Evolutionary conservation across 2,797 vertebrate genomes (phyloP).

Genomic region (Hemitrygon akajei): DNA sequence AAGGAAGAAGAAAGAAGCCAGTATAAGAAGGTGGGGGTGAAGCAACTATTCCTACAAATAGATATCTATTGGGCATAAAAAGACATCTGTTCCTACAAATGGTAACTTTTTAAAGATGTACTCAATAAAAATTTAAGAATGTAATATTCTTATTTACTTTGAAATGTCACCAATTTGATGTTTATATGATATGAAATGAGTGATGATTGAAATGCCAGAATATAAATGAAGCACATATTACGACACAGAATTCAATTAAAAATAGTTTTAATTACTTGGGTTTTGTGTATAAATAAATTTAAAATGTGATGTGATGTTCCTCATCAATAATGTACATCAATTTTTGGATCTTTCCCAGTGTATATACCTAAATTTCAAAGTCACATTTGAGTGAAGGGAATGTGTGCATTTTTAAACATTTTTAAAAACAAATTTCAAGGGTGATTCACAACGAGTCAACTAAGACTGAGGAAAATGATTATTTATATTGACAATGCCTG

Average conservation of each 20-base stretch:
- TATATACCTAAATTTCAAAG: neutral
- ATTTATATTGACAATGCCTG: neutral
- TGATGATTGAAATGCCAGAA: neutral
- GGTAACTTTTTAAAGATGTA: neutral
- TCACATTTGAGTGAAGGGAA: neutral
- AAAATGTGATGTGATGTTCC: neutral
- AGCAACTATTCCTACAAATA: too few relatives aligned
- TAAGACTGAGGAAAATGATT: neutral
- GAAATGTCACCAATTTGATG: neutral
- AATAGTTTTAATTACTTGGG: neutral
- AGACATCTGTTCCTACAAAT: neutral
- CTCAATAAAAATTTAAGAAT: neutral
- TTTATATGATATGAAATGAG: neutral
- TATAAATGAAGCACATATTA: neutral
- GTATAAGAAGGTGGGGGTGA: too few relatives aligned
- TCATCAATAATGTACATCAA: neutral
- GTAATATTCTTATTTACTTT: neutral
- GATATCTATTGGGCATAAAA: neutral
- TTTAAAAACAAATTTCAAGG: neutral
- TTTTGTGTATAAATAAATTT: neutral
- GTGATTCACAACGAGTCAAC: neutral
- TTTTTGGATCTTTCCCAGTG: neutral
- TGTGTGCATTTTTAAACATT: neutral
- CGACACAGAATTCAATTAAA: neutral
- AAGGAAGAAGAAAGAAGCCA: too few relatives aligned